Base-by-base conservation (phyloP, 1,140 invertebrate genomes). In the Tetragnatha versicolor region DNA sequence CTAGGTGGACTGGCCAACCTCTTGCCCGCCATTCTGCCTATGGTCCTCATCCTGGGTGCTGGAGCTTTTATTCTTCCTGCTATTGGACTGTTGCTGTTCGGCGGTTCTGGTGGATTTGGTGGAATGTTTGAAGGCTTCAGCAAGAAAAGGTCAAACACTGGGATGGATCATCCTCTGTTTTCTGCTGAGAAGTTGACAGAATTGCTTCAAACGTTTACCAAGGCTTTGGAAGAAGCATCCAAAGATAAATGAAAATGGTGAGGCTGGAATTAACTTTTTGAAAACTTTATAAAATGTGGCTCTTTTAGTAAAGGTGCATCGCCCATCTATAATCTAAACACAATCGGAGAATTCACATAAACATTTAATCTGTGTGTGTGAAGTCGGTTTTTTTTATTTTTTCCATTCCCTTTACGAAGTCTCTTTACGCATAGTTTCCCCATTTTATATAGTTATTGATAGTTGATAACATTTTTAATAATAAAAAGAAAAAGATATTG, bases 201-300 rank as follows among this genome's bases (percentile, higher is more conserved):
- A 14, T 7, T 75, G 4, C 25, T 75, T 20, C 39, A 75, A 27
- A 75, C 72, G 3, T n/a, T 75, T n/a, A 75, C 58, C n/a, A 75
- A 75, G 37, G 72, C 72, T 63, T 37, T 75, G 12, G 72, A 75
- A 49, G 72, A 75, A 35, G 72, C 72, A 25, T 31, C 72, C 22
- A 61, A 63, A 20, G 42, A 75, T 29, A 17, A 49, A 9, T 75
- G 35, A 63, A n/a, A n/a, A n/a, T n/a, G n/a, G n/a, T n/a, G n/a
- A n/a, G n/a, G n/a, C n/a, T n/a, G n/a, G n/a, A n/a, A n/a, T n/a
- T n/a, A n/a, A n/a, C n/a, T n/a, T n/a, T n/a, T n/a, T n/a, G n/a
- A n/a, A n/a, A n/a, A n/a, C n/a, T n/a, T n/a, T n/a, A n/a, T n/a
- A n/a, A n/a, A n/a, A n/a, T n/a, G n/a, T n/a, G n/a, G n/a, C n/a